phyloP scores from a whole-genome alignment of 2,888 invertebrate species.

The Caenorhabditis sp. region DNA sequence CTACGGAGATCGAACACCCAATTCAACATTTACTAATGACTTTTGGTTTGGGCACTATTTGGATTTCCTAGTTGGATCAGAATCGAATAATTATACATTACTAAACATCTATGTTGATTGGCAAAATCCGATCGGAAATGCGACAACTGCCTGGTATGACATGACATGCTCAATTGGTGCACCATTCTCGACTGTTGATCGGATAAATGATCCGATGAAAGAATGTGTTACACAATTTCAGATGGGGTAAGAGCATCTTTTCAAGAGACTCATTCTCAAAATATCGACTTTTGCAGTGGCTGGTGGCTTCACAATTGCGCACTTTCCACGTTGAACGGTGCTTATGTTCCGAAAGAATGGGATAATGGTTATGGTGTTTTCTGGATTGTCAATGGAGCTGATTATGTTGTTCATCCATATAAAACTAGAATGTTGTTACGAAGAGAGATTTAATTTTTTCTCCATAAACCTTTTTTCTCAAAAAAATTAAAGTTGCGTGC shows the following conservation, averaged over 20 bases:
- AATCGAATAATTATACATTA: slow-evolving; percentile 33
- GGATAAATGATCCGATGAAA: slow-evolving; percentile 54
- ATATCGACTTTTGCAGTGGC: slow-evolving; percentile 56
- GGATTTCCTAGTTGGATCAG: slow-evolving; percentile 31
- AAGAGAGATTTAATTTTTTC: slow-evolving; percentile 9
- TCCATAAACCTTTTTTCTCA: no score
- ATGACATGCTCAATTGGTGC: slow-evolving; percentile 52
- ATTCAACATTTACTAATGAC: slow-evolving; percentile 37
- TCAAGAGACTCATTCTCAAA: no score
- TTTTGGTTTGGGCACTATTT: slow-evolving; percentile 49
- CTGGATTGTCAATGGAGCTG: slow-evolving; percentile 51
- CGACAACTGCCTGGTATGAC: slow-evolving; percentile 59
- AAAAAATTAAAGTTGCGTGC: no score
- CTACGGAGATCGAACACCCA: slow-evolving; percentile 58
- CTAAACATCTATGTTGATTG: slow-evolving; percentile 31
- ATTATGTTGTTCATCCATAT: slow-evolving; percentile 53
- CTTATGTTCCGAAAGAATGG: slow-evolving; percentile 54
- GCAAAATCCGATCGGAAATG: slow-evolving; percentile 52
- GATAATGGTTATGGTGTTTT: slow-evolving; percentile 62
- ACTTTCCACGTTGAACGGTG: slow-evolving; percentile 58
- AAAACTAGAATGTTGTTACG: slow-evolving; percentile 52
- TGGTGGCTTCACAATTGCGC: slow-evolving; percentile 66
- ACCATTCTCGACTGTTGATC: slow-evolving; percentile 60
- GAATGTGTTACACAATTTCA: slow-evolving; percentile 57
- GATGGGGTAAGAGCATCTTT: slow-evolving; percentile 62